These are phyloP conservation scores for Ornithorhynchus anatinus DNA, from an alignment of 2,113 vertebrate genomes.

Conservation along the genomic window DNA sequence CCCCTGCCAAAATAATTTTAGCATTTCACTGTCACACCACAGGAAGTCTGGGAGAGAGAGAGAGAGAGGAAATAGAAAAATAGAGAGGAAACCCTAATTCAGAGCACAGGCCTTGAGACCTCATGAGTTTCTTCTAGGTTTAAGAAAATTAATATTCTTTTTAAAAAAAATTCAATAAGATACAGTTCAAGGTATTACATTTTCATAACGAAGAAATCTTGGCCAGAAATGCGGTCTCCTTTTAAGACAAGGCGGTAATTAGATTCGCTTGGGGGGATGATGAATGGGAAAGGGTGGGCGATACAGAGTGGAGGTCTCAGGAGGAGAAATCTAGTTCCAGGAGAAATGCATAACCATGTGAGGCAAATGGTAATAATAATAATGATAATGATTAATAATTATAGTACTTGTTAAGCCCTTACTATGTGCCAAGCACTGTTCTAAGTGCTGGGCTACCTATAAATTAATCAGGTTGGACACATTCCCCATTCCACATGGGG, in stretches of 20 bases:
- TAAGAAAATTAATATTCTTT: constrained; percentile 76
- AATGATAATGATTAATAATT: too few species aligned
- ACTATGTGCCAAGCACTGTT: too few species aligned
- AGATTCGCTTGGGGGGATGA: constrained; percentile 74
- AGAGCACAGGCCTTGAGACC: constrained; percentile 25
- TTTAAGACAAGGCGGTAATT: constrained; percentile 75
- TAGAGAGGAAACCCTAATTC: constrained; percentile 30
- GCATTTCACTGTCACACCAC: constrained; percentile 69
- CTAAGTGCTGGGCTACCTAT: too few species aligned
- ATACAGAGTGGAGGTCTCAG: not conserved
- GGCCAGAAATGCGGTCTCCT: constrained; percentile 74
- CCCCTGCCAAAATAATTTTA: constrained; percentile 75
- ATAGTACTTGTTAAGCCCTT: too few species aligned
- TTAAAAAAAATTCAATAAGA: constrained; percentile 63
- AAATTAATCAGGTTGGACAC: too few species aligned
- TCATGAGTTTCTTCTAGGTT: constrained; percentile 60
- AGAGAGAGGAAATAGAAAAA: too few species aligned
- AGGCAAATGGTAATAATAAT: too few species aligned
- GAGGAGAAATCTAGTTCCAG: not conserved
- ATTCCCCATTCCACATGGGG: too few species aligned
- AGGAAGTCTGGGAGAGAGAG: constrained; percentile 10
- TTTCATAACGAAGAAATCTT: constrained; percentile 73
- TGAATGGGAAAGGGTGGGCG: constrained; percentile 62
- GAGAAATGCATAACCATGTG: not conserved
- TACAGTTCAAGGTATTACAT: constrained; percentile 72